These are phyloP conservation scores for Phorcus lineatus DNA, from an alignment of 2,888 invertebrate genomes.

Conservation along the genomic window DNA sequence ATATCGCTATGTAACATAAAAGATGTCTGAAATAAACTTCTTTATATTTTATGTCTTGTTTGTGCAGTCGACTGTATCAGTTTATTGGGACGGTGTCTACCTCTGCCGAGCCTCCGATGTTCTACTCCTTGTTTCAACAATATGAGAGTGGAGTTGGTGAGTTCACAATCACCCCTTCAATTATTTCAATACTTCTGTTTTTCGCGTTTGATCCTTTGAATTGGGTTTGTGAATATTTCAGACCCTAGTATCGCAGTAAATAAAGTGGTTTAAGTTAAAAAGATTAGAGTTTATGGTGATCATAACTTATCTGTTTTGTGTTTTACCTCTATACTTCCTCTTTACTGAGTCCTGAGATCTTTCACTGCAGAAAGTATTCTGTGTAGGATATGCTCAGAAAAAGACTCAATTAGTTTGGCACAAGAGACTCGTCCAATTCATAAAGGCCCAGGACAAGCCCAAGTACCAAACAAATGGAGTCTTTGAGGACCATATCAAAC, in stretches of 20 bases:
- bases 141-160: constrained; percentile 80
- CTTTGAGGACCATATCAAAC: too few species aligned
- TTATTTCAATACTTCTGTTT: background rate
- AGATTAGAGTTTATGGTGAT: background rate
- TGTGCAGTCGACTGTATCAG: constrained; percentile 85
- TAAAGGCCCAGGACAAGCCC: too few species aligned
- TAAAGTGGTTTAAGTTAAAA: too few species aligned
- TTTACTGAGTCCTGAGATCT: too few species aligned
- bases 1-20: too few species aligned
- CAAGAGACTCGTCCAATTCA: too few species aligned
- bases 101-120: constrained; percentile 86
- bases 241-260: background rate
- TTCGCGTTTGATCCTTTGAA: background rate
- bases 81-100: constrained; percentile 86
- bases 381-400: too few species aligned
- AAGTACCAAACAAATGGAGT: too few species aligned
- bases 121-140: constrained; percentile 85
- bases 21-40: background rate
- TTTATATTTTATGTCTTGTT: too few species aligned
- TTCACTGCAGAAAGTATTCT: too few species aligned
- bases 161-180: background rate
- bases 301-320: background rate
- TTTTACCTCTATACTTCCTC: too few species aligned
- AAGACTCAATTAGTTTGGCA: too few species aligned
- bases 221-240: background rate